Evolutionary conservation across 2,797 vertebrate species (phyloP).

Genomic region (Hylomyscus alleni): DNA sequence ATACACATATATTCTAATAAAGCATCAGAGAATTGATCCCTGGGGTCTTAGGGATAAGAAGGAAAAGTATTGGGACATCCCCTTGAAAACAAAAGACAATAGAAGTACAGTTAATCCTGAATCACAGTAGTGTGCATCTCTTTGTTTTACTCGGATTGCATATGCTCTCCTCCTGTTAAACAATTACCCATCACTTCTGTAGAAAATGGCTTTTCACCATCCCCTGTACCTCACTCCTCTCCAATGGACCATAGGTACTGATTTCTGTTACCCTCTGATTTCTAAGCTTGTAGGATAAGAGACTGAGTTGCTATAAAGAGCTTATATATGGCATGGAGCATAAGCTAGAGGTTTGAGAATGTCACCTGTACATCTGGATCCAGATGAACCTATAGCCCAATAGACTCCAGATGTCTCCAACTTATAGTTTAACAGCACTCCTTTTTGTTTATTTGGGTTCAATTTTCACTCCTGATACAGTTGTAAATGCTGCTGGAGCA

Average conservation of each 20-base stretch:
- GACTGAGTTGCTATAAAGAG: background rate
- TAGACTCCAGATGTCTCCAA: background rate
- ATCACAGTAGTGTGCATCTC: accelerated
- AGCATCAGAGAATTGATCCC: background rate
- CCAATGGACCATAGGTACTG: background rate
- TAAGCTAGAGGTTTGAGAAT: background rate
- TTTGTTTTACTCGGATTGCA: background rate
- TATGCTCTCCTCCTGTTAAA: background rate
- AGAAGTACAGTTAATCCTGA: background rate
- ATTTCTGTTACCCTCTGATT: background rate
- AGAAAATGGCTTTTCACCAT: background rate
- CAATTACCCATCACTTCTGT: background rate
- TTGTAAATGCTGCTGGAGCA: background rate
- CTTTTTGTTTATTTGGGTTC: background rate
- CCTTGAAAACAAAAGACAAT: constrained; percentile 4
- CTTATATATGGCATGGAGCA: background rate
- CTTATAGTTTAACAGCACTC: background rate
- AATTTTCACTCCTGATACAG: background rate
- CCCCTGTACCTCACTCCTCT: background rate
- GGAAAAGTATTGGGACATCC: background rate
- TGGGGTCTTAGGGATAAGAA: background rate
- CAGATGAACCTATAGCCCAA: background rate
- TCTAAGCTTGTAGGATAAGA: background rate
- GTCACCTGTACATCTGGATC: background rate
- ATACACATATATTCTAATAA: background rate